Evolutionary conservation across 2,797 vertebrate genomes (phyloP), one percentile per base, ranked within the genome.

Genomic region (Urophycis tenuis): DNA sequence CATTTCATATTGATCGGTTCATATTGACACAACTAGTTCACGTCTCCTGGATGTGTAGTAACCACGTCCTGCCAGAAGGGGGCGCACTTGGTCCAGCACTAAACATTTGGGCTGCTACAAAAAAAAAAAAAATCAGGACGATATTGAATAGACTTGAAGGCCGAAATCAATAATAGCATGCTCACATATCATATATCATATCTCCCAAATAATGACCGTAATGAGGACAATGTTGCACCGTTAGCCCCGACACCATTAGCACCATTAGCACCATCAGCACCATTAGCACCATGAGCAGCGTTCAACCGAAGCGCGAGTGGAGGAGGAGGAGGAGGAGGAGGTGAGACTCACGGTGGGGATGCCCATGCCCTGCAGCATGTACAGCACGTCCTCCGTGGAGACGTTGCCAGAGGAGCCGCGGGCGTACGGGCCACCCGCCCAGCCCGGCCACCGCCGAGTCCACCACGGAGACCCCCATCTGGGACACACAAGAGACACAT

Each of bases 381-480:
- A 99, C 75, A 99, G 94, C 34, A 99, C 91, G 82, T 99, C 98
- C 89, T 99, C 98, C 0, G 97, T 99, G 73, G 98, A 96, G 77
- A 99, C 93, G 3, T 99, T 99, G 70, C 98, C 98, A 0, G 97
- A 97, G 1, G 97, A 98, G 74, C 96, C 96, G 75, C 91, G 91
- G 73, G 97, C 97, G 0, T 97, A 99, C 1, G 98, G 97, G 84
- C 98, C 98, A 99, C 60, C 98, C 98, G 49, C 98, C 97, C 0
- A 99, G 93, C 19, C 98, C 97, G 0, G 97, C 95, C 15, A 99
- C 95, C 0, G 97, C 97, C 0, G 96, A 95, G 75, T 99, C 97
- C 34, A 99, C 96, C 73, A 97, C 96, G 6, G 91, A 93, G 70
- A 99, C 93, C n/a, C 97, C 97, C 95, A 98, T 97, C 98, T 99